Percentiles rank a stretch among this genome's conserved stretches.
Evolutionary conservation across 2,113 vertebrate genomes (phyloP).

Genomic region (Condylura cristata): DNA sequence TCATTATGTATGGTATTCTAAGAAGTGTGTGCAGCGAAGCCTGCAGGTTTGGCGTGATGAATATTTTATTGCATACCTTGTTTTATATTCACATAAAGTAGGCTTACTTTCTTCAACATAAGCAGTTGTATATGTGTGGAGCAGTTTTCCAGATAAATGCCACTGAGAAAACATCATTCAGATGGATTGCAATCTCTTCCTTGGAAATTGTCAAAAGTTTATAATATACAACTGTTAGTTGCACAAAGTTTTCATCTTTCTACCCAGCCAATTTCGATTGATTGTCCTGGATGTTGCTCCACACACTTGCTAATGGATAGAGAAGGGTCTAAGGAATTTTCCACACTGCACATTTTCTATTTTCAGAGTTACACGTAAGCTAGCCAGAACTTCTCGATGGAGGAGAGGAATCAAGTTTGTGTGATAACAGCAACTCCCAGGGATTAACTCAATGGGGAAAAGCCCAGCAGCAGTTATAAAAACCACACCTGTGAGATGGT

Average conservation of each 20-base stretch:
- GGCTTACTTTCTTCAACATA: constrained; percentile 35
- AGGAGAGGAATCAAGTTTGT: background rate
- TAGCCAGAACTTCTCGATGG: background rate
- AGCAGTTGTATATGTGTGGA: background rate
- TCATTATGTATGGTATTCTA: constrained; percentile 69
- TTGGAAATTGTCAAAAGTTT: constrained; percentile 9
- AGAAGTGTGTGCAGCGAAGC: constrained; percentile 55
- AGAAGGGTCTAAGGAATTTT: background rate
- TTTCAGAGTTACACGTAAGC: background rate
- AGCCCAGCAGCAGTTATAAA: rapidly evolving
- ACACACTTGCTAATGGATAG: background rate
- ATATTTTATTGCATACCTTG: constrained; percentile 69
- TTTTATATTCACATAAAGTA: constrained; percentile 61
- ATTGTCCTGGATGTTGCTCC: background rate
- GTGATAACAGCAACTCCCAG: background rate
- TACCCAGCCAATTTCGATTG: background rate
- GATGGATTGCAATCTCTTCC: background rate
- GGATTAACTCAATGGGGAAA: background rate
- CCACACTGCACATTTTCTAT: background rate
- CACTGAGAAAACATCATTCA: background rate
- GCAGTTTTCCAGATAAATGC: background rate
- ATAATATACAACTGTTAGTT: background rate
- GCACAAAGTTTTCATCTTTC: background rate
- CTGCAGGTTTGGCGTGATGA: constrained; percentile 57
- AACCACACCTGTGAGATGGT: background rate